Conservation (phyloP, 2,797 vertebrate genomes). For the Microctenopoma steveboyesi region DNA sequence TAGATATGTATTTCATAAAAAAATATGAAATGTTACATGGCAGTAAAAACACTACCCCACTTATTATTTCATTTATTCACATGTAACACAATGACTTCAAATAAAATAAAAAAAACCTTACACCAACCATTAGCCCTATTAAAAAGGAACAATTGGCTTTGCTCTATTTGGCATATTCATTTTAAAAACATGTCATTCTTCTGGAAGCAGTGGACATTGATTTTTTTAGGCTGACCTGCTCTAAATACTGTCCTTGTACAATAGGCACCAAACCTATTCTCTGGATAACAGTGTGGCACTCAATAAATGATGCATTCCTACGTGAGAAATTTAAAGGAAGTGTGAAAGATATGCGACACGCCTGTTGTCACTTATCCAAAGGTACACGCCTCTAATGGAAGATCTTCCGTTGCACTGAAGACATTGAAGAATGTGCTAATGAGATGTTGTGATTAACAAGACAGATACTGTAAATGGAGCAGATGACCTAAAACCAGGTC, state of each 20-base stretch:
- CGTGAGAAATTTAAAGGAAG: constrained; percentile 52
- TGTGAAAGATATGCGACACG: constrained; percentile 49
- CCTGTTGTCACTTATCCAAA: constrained; percentile 54
- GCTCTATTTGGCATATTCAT: constrained; percentile 70
- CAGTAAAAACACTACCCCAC: background rate
- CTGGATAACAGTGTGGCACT: constrained; percentile 51
- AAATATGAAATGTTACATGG: background rate
- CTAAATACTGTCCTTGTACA: constrained; percentile 70
- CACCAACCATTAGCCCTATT: constrained; percentile 42
- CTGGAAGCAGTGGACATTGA: constrained; percentile 75
- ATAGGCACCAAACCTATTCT: constrained; percentile 69
- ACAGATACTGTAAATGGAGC: constrained; percentile 5
- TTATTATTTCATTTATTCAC: constrained; percentile 18
- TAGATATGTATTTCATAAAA: too few relatives aligned
- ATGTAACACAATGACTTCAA: constrained; percentile 29
- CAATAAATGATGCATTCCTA: constrained; percentile 44
- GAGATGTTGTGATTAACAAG: constrained; percentile 52
- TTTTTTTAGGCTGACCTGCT: constrained; percentile 61
- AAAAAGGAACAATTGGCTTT: constrained; percentile 58
- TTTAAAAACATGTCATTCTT: constrained; percentile 70
- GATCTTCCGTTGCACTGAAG: constrained; percentile 35
- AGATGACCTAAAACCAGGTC: background rate
- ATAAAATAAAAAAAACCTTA: constrained; percentile 30
- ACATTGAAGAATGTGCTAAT: constrained; percentile 41
- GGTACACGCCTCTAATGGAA: constrained; percentile 40